Base-by-base conservation (phyloP, 2,113 vertebrate genomes). In the Rhea pennata region DNA sequence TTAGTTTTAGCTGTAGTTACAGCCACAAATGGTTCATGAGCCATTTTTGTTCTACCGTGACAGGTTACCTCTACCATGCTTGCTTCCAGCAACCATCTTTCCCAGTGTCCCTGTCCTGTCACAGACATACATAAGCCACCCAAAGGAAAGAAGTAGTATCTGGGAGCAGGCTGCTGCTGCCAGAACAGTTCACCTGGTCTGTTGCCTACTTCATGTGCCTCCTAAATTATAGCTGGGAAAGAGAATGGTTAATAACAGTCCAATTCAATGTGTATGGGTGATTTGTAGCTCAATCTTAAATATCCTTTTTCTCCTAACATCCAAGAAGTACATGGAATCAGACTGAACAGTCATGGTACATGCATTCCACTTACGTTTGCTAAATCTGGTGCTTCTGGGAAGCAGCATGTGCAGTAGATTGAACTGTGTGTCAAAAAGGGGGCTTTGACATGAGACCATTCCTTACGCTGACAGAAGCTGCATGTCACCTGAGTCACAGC, bases 301-400 rank as follows among this genome's bases (percentile, higher is more conserved):
- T 61, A 33, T 36, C 15, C 14, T 61, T 91, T 91, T 84, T 59
- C 21, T 71, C 23, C 33, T 48, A 23, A 23, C 36, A 82, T 67
- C 14, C 13, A 73, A 44, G 40, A 73, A 86, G 24, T 51, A 84
- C 22, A 5, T 26, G 27, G 44, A 79, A 33, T 50, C 70, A 22
- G 40, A n/a, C 21, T 51, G n/a, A 74, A 56, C 19, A 19, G 46
- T 48, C 31, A 3, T 4, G 17, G 22, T 56, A 73, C 40, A 36
- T 50, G 44, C 0, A 0, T 88, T 88, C 80, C 77, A 29, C 19
- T 86, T 7, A 2, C 0, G 1, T 23, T 4, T 39, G 40, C 33
- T 66, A 73, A 62, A 44, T 65, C 5, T 64, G 39, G 20, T 95
- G 39, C 48, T 70, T 56, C 10, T 4, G 12, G 24, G 70, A 70